Conservation (phyloP, 2,888 invertebrate genomes). For the Tachystola acroxantha region DNA sequence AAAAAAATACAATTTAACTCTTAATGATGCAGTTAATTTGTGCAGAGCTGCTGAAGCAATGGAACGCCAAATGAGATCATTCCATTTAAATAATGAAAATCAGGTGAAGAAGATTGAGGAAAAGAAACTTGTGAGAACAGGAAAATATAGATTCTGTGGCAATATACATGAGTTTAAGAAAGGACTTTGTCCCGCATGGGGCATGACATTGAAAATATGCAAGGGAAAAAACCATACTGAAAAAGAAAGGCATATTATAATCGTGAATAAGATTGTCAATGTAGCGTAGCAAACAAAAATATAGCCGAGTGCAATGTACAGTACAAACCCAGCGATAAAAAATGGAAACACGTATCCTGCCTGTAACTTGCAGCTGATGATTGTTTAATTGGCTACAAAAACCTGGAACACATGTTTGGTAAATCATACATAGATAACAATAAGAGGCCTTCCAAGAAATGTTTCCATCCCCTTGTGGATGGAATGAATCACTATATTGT, state of each 20-base stretch:
- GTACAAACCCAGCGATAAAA: not conserved
- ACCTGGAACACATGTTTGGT: conserved; percentile 4
- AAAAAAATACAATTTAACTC: conserved; percentile 5
- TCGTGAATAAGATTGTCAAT: not conserved
- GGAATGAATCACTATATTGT: too few relatives aligned
- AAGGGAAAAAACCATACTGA: conserved; percentile 6
- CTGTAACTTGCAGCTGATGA: conserved; percentile 8
- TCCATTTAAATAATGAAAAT: not conserved
- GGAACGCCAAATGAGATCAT: not conserved
- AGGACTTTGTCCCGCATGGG: conserved; percentile 8
- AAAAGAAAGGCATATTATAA: conserved; percentile 5
- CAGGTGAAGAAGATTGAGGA: not conserved
- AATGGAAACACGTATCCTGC: not conserved
- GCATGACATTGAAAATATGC: conserved; percentile 6
- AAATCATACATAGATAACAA: conserved; percentile 1
- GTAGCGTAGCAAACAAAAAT: not conserved
- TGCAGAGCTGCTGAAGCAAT: not conserved
- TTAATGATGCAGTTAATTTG: conserved; percentile 1
- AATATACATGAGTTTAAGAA: conserved; percentile 4
- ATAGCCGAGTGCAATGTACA: not conserved
- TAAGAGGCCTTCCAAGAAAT: conserved; percentile 5
- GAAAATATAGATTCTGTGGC: conserved; percentile 2
- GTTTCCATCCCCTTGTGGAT: too few relatives aligned
- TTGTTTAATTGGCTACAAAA: conserved; percentile 2
- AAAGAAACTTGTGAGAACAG: not conserved